Percentiles rank a stretch among this genome's conserved stretches.
phyloP scores from a whole-genome alignment of 2,797 vertebrate species.

The Molossus alvarezi region DNA sequence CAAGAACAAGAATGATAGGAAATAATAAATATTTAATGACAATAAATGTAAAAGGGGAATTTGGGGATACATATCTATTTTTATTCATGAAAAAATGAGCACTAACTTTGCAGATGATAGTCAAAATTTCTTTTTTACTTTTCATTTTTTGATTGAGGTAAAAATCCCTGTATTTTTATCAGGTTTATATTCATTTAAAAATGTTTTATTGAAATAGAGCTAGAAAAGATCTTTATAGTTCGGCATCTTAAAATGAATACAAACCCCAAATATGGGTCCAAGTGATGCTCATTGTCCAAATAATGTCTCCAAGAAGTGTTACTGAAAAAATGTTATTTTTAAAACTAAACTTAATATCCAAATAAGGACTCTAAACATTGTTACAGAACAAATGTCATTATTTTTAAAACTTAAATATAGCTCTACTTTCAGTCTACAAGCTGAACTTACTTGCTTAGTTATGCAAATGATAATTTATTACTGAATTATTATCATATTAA shows the following conservation, averaged over 20 bases:
- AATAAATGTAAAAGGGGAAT: background rate
- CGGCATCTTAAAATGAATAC: slow-evolving; percentile 1
- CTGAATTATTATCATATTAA: slow-evolving; percentile 56
- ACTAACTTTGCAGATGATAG: background rate
- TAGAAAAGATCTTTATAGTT: slow-evolving; percentile 4
- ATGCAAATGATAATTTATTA: slow-evolving; percentile 63
- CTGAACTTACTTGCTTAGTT: slow-evolving; percentile 59
- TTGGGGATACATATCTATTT: background rate
- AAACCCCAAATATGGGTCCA: background rate
- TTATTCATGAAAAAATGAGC: slow-evolving; percentile 33
- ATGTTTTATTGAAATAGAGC: slow-evolving; percentile 11
- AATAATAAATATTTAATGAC: slow-evolving; percentile 37
- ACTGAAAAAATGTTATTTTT: too few relatives aligned
- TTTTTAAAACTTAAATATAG: slow-evolving; percentile 34
- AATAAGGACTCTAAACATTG: slow-evolving; percentile 24
- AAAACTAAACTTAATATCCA: background rate
- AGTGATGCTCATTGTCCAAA: slow-evolving; percentile 11
- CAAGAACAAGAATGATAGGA: slow-evolving; percentile 28
- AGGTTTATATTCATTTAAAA: background rate
- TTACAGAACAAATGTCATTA: slow-evolving; percentile 47
- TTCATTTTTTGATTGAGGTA: slow-evolving; percentile 4
- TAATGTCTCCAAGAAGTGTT: background rate
- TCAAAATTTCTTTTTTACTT: slow-evolving; percentile 32
- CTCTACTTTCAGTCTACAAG: slow-evolving; percentile 7
- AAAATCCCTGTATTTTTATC: slow-evolving; percentile 14